phyloP scores from a whole-genome alignment of 1,140 invertebrate genomes.

The Reticulitermes speratus region DNA sequence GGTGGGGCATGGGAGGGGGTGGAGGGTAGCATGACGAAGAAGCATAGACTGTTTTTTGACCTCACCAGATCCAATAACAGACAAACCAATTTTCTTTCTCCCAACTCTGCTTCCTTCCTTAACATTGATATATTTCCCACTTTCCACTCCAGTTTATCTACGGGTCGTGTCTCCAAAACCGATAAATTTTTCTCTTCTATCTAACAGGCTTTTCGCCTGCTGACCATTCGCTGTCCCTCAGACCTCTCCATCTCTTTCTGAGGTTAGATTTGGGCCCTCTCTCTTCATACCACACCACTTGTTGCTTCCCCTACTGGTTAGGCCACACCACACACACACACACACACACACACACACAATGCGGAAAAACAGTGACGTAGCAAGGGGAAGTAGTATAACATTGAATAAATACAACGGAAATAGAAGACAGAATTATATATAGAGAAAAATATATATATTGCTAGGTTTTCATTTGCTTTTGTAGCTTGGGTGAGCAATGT shows the following conservation, averaged over 20 bases:
- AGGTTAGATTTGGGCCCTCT: neutral
- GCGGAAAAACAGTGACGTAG: neutral
- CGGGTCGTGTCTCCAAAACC: neutral
- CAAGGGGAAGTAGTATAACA: neutral
- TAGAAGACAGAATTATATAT: neutral
- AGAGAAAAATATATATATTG: neutral
- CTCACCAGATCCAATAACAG: conserved; percentile 6
- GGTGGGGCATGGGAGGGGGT: neutral
- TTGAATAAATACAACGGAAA: neutral
- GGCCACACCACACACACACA: neutral
- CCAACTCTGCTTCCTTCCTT: neutral
- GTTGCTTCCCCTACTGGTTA: conserved; percentile 17
- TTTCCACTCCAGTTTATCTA: conserved; percentile 13
- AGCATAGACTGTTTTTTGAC: conserved; percentile 2
- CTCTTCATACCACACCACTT: neutral
- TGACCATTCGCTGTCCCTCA: neutral
- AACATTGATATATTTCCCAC: conserved; percentile 14
- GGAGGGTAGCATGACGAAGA: neutral
- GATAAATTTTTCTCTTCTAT: conserved; percentile 17
- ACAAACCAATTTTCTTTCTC: conserved; percentile 19
- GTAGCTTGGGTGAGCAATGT: neutral
- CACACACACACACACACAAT: neutral
- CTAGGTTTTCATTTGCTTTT: neutral
- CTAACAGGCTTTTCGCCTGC: conserved; percentile 8
- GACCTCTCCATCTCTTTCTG: neutral